Evolutionary conservation across 2,113 vertebrate genomes (phyloP), one percentile per base, ranked within the genome.

Genomic region (Galemys pyrenaicus): DNA sequence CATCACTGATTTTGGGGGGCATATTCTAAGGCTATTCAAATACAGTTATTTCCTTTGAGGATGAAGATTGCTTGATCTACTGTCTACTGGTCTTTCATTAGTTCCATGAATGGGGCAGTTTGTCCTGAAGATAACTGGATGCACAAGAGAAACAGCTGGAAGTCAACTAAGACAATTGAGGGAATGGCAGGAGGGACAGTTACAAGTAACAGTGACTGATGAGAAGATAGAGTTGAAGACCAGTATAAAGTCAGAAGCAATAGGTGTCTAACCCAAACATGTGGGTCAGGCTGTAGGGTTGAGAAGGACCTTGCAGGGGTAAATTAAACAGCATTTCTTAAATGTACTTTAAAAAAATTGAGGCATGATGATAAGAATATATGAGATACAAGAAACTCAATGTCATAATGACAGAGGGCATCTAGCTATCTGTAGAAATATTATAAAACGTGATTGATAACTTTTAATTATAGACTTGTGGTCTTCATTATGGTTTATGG

Each of bases 401-500:
- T n/a, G 41, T 26, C 91, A 37, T 39, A 51, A 51, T 51, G 49
- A 49, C 15, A 80, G 44, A 56, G 20, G 75, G 2, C 12, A 54
- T 68, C 11, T 87, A 91, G n/a, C 32, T 56, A 4, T 35, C 60
- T 79, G 64, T 41, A 77, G 86, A 67, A 91, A 94, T 58, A 73
- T 24, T 77, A 22, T 56, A 81, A 68, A 87, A 49, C 84, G 9
- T 73, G 89, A 90, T 32, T 87, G 74, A 83, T 87, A 44, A 77
- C 75, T 12, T 70, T 93, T 91, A 82, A 2, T 70, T 91, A 49
- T 62, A 44, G 26, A 28, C 37, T 70, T 71, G 20, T 62, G 54
- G 51, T 67, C 60, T 77, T 89, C 60, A 86, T 75, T 93, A 67
- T 88, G 73, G 62, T 75, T 78, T 68, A 65, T 70, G 75, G 30